Evolutionary conservation across 2,888 invertebrate genomes (phyloP).

Genomic region (Spilosoma lubricipeda): DNA sequence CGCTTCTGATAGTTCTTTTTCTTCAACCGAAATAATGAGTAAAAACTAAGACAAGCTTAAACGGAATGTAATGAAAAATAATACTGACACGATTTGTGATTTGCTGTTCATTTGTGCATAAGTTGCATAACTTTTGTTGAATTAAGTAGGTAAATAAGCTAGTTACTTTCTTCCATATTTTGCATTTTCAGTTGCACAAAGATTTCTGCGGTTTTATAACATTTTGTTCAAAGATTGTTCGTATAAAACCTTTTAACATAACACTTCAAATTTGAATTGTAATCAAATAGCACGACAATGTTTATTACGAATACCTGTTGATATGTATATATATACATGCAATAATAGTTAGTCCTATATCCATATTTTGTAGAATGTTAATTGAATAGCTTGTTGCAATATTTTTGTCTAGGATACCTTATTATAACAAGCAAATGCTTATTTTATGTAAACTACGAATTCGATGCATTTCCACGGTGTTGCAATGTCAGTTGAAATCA

Average conservation of each 20-base stretch:
- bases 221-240: neutral
- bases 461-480: slow-evolving; percentile 16
- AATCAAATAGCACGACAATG: slow-evolving; percentile 21
- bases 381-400: too few species aligned
- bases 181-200: neutral
- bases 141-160: neutral
- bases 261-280: slow-evolving; percentile 10
- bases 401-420: too few species aligned
- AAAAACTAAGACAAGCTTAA: slow-evolving; percentile 57
- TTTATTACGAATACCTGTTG: slow-evolving; percentile 25
- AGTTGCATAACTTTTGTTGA: neutral
- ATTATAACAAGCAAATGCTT: too few species aligned
- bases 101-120: slow-evolving; percentile 8
- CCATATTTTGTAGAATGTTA: slow-evolving; percentile 46
- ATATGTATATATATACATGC: slow-evolving; percentile 47
- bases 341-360: slow-evolving; percentile 41
- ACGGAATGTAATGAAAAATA: slow-evolving; percentile 40
- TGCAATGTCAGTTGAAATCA: slow-evolving; percentile 26
- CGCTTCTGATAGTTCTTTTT: too few species aligned
- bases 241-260: slow-evolving; percentile 3
- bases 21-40: too few species aligned
- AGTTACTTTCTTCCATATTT: slow-evolving; percentile 11
- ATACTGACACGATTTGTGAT: slow-evolving; percentile 40
- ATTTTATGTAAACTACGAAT: slow-evolving; percentile 15
- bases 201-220: too few species aligned